These are phyloP conservation scores for Microplitis mediator DNA, from an alignment of 1,140 invertebrate species.

Conservation along the genomic window DNA sequence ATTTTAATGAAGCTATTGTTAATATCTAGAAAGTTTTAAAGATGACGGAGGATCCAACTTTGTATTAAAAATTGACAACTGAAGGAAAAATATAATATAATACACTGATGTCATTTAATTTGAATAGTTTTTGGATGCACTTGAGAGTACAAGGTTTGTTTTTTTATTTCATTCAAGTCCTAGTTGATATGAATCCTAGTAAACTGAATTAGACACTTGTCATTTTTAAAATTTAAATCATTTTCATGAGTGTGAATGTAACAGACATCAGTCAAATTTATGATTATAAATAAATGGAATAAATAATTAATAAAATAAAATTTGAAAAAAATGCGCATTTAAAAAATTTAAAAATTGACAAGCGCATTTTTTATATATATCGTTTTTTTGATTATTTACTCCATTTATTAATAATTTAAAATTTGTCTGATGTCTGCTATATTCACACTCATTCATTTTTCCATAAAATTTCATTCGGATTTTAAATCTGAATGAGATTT, in stretches of 20 bases:
- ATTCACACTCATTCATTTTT: too few species aligned
- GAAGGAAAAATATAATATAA: conserved; percentile 60
- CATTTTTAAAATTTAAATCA: not conserved
- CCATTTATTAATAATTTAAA: too few species aligned
- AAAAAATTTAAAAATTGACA: too few species aligned
- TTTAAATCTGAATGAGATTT: not conserved
- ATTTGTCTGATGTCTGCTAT: too few species aligned
- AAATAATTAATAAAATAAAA: too few species aligned
- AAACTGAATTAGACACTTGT: not conserved
- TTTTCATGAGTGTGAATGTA: too few species aligned
- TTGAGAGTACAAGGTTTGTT: conserved; percentile 54
- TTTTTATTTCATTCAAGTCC: not conserved
- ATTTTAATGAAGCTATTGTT: conserved; percentile 44
- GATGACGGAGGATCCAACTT: conserved; percentile 38
- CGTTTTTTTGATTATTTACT: too few species aligned
- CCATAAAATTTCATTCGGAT: conserved; percentile 10
- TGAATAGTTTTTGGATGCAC: conserved; percentile 64
- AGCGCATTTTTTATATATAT: too few species aligned
- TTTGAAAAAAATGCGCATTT: too few species aligned
- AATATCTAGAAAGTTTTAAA: conserved; percentile 49
- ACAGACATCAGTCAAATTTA: too few species aligned
- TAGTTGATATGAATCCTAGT: not conserved
- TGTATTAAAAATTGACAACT: conserved; percentile 55
- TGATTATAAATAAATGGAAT: too few species aligned
- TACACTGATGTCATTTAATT: conserved; percentile 57